Base-by-base conservation (phyloP, 2,113 vertebrate species). In the Hucho hucho region DNA sequence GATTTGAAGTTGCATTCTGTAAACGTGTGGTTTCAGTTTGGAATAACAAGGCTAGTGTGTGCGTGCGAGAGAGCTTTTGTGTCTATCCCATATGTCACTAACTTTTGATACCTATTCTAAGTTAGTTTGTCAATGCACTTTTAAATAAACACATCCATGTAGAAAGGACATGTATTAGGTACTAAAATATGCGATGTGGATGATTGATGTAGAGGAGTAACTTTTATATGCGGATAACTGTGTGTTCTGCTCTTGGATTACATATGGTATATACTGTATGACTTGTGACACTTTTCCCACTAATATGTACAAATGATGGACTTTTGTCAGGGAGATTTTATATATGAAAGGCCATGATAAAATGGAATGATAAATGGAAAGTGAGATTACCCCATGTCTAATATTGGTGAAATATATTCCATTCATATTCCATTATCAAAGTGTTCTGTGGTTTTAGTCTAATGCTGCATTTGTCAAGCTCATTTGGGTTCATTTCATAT, bases 1-100 rank as follows among this genome's bases (percentile, higher is more conserved):
- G 87, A 89, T 43, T 82, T 82, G 88, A 86, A 85, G 84, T 83
- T 84, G 78, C 53, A 56, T 56, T 56, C 53, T 56, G 53, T 4
- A 14, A 43, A 53, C 24, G 20, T 72, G 25, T 56, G n/a, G 37
- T 64, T 26, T 69, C 32, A 43, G 29, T 13, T 63, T 32, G 7
- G 61, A 25, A n/a, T n/a, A 63, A 25, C 61, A 25, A 63, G n/a
- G 61, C 20, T 63, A 11, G 37, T 43, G 37, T 43, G 37, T 43
- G 37, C 9, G 37, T 43, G 37, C 9, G 53, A 56, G 18, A 56
- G 53, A 20, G 16, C 20, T 20, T 56, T 56, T 56, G 53, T 56
- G 16, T 56, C 20, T 56, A 20, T 56, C 53, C 13, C 53, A 20
- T 56, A 56, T 56, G 14, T 20, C 53, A 56, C 20, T 18, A 56